A percentile compares a stretch with the other conserved stretches of the same genome.
Evolutionary conservation across 2,113 vertebrate genomes (phyloP).

Genomic region (Gymnogyps californianus): DNA sequence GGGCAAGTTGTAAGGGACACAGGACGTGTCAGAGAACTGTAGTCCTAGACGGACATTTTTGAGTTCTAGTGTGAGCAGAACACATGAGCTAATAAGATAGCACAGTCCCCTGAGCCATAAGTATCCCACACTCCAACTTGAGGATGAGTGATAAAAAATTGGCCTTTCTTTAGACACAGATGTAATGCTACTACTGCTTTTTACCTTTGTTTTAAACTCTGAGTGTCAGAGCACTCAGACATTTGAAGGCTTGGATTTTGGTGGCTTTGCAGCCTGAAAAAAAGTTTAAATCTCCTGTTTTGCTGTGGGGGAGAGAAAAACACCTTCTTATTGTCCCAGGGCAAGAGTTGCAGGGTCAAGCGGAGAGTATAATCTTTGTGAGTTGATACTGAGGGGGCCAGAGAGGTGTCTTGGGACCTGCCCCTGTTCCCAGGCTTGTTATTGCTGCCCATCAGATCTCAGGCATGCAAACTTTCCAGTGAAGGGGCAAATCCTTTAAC

Average conservation of each 20-base stretch:
- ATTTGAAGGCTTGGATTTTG: not conserved
- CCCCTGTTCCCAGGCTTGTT: not conserved
- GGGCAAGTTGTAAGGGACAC: not conserved
- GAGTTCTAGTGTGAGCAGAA: not conserved
- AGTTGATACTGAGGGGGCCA: not conserved
- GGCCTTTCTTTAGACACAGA: not conserved
- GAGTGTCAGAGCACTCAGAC: not conserved
- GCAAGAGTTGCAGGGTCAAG: not conserved
- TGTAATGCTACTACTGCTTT: not conserved
- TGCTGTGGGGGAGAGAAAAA: not conserved
- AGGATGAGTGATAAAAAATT: not conserved
- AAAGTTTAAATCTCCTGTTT: not conserved
- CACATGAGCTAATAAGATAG: not conserved
- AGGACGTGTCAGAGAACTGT: not conserved
- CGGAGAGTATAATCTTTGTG: not conserved
- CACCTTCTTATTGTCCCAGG: not conserved
- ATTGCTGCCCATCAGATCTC: fast-evolving
- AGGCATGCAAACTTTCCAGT: not conserved
- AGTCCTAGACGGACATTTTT: not conserved
- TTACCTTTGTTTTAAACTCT: not conserved
- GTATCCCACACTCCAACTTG: fast-evolving
- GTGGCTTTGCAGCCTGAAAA: not conserved
- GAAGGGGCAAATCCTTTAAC: not conserved
- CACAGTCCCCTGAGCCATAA: fast-evolving
- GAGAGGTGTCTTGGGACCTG: not conserved